Evolutionary conservation across 2,888 invertebrate genomes (phyloP).

Genomic region (Strigamia maritima): DNA sequence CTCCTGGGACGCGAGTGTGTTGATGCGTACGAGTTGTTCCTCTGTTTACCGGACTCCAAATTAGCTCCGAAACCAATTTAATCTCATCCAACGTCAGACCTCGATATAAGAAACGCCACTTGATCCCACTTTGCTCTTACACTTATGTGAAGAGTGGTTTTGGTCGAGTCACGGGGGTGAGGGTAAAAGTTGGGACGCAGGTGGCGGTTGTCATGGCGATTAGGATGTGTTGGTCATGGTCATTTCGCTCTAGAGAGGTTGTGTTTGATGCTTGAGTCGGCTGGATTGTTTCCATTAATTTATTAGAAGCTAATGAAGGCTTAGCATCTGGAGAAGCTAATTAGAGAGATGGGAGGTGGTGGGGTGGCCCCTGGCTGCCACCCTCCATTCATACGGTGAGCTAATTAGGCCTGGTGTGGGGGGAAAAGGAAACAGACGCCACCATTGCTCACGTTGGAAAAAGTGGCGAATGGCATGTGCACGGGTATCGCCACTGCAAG

Average conservation of each 20-base stretch:
- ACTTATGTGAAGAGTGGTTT: constrained; percentile 6
- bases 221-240: constrained; percentile 12
- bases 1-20: constrained; percentile 29
- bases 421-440: constrained; percentile 30
- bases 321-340: constrained; percentile 36
- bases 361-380: constrained; percentile 35
- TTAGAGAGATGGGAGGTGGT: constrained; percentile 24
- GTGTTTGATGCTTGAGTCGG: constrained; percentile 1
- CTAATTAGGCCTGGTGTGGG: constrained; percentile 34
- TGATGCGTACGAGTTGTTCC: constrained; percentile 28
- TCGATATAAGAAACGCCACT: constrained; percentile 26
- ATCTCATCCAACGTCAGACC: constrained; percentile 8
- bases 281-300: constrained; percentile 36
- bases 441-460: constrained; percentile 32
- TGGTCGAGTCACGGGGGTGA: constrained; percentile 17
- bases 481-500: not conserved
- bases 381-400: constrained; percentile 35
- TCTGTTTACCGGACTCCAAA: constrained; percentile 34
- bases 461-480: constrained; percentile 4
- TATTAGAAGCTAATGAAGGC: constrained; percentile 37
- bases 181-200: constrained; percentile 25
- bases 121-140: constrained; percentile 15
- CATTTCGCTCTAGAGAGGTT: not conserved
- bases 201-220: constrained; percentile 16
- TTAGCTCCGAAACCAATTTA: constrained; percentile 34